These are phyloP conservation scores for Zeugodacus cucurbitae DNA, from an alignment of 1,140 invertebrate species.

Conservation along the genomic window DNA sequence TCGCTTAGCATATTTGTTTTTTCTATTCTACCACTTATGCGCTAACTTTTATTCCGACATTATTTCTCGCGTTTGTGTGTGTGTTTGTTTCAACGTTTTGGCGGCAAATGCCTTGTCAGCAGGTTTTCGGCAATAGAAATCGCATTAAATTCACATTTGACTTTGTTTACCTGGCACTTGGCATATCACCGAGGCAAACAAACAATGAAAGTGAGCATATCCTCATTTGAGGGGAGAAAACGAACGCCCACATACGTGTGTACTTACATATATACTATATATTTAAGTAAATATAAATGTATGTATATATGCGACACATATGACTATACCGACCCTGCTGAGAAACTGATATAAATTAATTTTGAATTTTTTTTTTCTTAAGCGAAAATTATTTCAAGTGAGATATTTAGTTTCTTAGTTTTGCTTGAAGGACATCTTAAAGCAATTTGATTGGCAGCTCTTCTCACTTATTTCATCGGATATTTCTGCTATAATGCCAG, in stretches of 20 bases:
- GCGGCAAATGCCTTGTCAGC: background rate
- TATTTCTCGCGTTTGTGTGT: background rate
- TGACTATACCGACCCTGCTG: background rate
- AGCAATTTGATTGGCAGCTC: too few relatives aligned
- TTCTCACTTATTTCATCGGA: too few relatives aligned
- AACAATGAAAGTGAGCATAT: background rate
- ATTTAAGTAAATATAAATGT: background rate
- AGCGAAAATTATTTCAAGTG: too few relatives aligned
- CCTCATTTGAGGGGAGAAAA: background rate
- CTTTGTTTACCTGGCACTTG: constrained; percentile 13
- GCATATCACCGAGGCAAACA: background rate
- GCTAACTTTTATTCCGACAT: background rate
- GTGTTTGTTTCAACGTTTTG: background rate
- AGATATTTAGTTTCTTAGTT: too few relatives aligned
- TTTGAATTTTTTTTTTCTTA: too few relatives aligned
- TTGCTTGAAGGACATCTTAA: too few relatives aligned
- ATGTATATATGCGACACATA: background rate
- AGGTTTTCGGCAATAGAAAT: constrained; percentile 21
- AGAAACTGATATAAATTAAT: too few relatives aligned
- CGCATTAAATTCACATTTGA: constrained; percentile 26
- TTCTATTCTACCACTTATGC: background rate
- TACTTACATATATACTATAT: too few relatives aligned
- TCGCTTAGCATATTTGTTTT: background rate
- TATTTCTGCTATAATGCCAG: too few relatives aligned
- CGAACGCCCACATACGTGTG: background rate